phyloP scores from a whole-genome alignment of 1,140 invertebrate species.

The Chironomus striatipennis region DNA sequence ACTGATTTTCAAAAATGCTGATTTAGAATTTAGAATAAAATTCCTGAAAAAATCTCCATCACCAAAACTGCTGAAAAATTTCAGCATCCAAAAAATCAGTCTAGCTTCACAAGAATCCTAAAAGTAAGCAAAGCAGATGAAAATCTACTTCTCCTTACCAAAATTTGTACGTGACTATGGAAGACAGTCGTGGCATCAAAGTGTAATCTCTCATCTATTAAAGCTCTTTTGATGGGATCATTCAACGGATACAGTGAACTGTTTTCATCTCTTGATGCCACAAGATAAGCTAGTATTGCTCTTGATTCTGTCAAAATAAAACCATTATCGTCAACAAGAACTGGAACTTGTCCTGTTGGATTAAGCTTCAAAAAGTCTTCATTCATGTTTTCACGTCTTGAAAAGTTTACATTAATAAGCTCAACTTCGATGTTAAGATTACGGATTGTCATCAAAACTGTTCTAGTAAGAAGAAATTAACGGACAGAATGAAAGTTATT shows the following conservation, averaged over 20 bases:
- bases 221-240: conserved; percentile 46
- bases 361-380: conserved; percentile 56
- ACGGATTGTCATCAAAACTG: conserved; percentile 53
- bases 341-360: conserved; percentile 56
- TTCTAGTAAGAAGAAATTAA: conserved; percentile 37
- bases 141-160: conserved; percentile 39
- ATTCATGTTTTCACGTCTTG: conserved; percentile 51
- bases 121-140: background rate
- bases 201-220: conserved; percentile 52
- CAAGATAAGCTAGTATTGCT: conserved; percentile 53
- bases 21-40: background rate
- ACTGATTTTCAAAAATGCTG: background rate
- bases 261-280: conserved; percentile 51
- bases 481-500: too few relatives aligned
- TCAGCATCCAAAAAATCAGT: too few relatives aligned
- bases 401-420: conserved; percentile 47
- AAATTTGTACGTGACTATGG: conserved; percentile 48
- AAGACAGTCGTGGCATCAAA: conserved; percentile 56
- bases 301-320: conserved; percentile 51
- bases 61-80: too few relatives aligned
- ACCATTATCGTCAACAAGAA: conserved; percentile 53
- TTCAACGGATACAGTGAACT: conserved; percentile 49
- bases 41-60: too few relatives aligned
- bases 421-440: conserved; percentile 51
- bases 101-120: too few relatives aligned